Percentiles rank a stretch among this genome's conserved stretches.
Evolutionary conservation across 2,113 vertebrate species (phyloP).

Genomic region (Sisor rabdophorus): DNA sequence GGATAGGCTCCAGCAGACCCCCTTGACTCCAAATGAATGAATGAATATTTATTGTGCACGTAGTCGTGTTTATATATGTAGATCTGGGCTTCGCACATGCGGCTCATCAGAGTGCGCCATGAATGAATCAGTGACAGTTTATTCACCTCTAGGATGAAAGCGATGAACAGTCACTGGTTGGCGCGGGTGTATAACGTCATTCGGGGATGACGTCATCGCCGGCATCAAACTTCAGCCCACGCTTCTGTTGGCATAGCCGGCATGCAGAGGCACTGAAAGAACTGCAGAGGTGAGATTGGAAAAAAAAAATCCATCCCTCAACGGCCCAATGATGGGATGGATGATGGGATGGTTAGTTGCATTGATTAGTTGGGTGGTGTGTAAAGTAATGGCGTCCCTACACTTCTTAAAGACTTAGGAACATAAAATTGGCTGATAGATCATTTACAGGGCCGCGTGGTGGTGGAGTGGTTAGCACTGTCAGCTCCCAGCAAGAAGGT

Average conservation of each 20-base stretch:
- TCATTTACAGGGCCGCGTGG: too few species aligned
- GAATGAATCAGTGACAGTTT: not conserved
- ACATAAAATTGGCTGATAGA: conserved; percentile 1
- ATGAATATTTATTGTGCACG: not conserved
- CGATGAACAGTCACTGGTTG: not conserved
- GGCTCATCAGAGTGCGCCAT: not conserved
- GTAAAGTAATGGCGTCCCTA: not conserved
- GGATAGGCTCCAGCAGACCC: too few species aligned
- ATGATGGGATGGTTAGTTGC: conserved; percentile 3
- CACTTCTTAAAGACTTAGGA: not conserved
- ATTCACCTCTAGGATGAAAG: not conserved
- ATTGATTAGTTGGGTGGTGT: not conserved
- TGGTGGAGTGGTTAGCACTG: too few species aligned
- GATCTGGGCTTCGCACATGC: not conserved
- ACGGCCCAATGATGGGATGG: not conserved
- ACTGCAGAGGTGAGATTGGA: not conserved
- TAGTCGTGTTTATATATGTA: not conserved
- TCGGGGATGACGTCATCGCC: conserved; percentile 1
- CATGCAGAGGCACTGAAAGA: conserved; percentile 7
- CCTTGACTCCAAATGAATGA: too few species aligned
- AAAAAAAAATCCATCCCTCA: not conserved
- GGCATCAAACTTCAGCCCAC: conserved; percentile 17
- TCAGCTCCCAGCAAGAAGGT: too few species aligned
- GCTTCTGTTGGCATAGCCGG: not conserved
- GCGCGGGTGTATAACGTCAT: not conserved